A percentile compares a stretch with the other conserved stretches of the same genome.
phyloP scores from a whole-genome alignment of 64 coral and sea anemone species.

The Montipora foliosa region DNA sequence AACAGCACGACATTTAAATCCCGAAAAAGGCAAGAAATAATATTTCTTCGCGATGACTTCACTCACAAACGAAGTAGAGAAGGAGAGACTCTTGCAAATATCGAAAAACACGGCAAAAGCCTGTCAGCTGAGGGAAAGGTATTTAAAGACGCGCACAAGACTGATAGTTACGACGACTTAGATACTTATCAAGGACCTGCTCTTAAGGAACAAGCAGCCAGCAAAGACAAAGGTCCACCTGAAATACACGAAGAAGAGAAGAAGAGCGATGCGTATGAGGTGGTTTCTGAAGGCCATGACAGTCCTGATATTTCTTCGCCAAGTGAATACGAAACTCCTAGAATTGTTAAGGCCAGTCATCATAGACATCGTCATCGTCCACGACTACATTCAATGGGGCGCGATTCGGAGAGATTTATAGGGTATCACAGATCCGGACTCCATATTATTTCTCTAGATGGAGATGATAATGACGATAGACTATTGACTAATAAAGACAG shows the following conservation, averaged over 20 bases:
- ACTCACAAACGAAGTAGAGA: slow-evolving; percentile 60
- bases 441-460: slow-evolving; percentile 40
- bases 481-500: background rate
- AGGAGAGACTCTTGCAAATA: slow-evolving; percentile 35
- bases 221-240: slow-evolving; percentile 80
- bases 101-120: slow-evolving; percentile 75
- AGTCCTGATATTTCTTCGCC: background rate
- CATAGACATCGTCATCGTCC: background rate
- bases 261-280: slow-evolving; percentile 51
- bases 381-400: background rate
- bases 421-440: slow-evolving; percentile 12
- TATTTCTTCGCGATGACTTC: slow-evolving; percentile 51
- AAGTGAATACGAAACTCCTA: background rate
- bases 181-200: slow-evolving; percentile 23
- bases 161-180: background rate
- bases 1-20: slow-evolving; percentile 3
- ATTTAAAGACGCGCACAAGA: slow-evolving; percentile 7
- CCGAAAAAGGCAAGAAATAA: slow-evolving; percentile 77
- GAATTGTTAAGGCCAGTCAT: slow-evolving; percentile 11
- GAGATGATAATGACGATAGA: background rate
- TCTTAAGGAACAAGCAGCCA: slow-evolving; percentile 68
- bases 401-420: background rate
- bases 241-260: slow-evolving; percentile 37
- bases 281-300: background rate
- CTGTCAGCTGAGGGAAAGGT: slow-evolving; percentile 68